Conservation (phyloP, 2,888 invertebrate genomes). For the Trichogramma dendrolimi region DNA sequence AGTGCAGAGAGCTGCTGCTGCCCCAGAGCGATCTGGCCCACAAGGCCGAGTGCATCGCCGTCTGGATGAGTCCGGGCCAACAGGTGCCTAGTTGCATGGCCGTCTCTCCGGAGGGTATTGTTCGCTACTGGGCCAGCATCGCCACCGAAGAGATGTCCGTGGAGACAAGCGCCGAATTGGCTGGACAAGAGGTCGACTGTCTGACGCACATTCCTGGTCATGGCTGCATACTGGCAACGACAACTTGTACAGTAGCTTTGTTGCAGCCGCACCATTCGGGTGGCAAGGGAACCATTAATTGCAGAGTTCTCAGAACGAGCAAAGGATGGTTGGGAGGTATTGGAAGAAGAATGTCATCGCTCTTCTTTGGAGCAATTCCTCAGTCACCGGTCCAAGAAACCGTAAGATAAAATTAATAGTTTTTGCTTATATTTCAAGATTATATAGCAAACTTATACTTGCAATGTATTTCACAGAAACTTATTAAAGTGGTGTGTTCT, state of each 20-base stretch:
- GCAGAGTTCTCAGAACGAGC: slow-evolving; percentile 67
- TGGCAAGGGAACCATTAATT: slow-evolving; percentile 67
- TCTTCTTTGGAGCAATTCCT: slow-evolving; percentile 74
- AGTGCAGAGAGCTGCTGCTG: slow-evolving; percentile 79
- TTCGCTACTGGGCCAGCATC: slow-evolving; percentile 89
- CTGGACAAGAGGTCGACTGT: slow-evolving; percentile 81
- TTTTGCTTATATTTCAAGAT: slow-evolving; percentile 5
- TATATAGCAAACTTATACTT: neutral
- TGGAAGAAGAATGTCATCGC: slow-evolving; percentile 72
- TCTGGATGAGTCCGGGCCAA: slow-evolving; percentile 61
- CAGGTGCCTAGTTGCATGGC: slow-evolving; percentile 81
- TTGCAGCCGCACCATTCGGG: slow-evolving; percentile 61
- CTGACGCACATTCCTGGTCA: slow-evolving; percentile 65
- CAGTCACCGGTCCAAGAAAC: slow-evolving; percentile 62
- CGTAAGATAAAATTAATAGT: slow-evolving; percentile 48
- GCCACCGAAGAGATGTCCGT: slow-evolving; percentile 82
- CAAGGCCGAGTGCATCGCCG: slow-evolving; percentile 75
- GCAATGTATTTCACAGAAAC: slow-evolving; percentile 46
- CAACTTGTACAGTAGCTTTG: slow-evolving; percentile 81
- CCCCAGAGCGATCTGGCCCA: slow-evolving; percentile 92
- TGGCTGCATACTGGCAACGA: slow-evolving; percentile 83
- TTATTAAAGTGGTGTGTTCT: slow-evolving; percentile 63
- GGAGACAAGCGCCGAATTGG: slow-evolving; percentile 80
- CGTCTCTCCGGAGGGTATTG: slow-evolving; percentile 87
- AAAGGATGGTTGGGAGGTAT: slow-evolving; percentile 85